These are phyloP conservation scores for Danaus chrysippus DNA, from an alignment of 2,888 invertebrate genomes.

Conservation along the genomic window DNA sequence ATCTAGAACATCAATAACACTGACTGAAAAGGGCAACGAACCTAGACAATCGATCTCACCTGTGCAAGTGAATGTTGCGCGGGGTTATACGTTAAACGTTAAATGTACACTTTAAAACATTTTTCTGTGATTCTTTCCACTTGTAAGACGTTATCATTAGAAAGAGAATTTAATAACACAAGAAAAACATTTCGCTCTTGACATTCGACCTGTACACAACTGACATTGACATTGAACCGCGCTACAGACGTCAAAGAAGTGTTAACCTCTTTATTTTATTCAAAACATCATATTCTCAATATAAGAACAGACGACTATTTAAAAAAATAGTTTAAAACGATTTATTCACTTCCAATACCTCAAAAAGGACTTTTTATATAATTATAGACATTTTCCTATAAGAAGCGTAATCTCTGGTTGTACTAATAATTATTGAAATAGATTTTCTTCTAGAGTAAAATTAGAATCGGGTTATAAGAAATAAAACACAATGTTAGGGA, in stretches of 20 bases:
- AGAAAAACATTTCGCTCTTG: conserved; percentile 17
- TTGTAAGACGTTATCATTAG: background rate
- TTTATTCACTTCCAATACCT: no score
- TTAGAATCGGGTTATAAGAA: conserved; percentile 25
- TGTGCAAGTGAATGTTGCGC: background rate
- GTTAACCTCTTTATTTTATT: background rate
- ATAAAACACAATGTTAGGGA: conserved; percentile 54
- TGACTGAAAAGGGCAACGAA: conserved; percentile 6
- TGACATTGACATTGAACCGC: conserved; percentile 29
- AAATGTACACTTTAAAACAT: background rate
- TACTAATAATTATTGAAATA: no score
- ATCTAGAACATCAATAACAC: conserved; percentile 3
- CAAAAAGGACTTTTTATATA: no score
- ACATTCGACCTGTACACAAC: conserved; percentile 11
- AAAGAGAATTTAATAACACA: no score
- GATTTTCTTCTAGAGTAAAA: background rate
- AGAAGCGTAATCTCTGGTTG: no score
- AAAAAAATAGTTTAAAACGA: no score
- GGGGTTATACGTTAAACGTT: background rate
- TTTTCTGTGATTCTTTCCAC: background rate
- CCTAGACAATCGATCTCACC: conserved; percentile 5
- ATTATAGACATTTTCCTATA: no score
- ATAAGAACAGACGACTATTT: no score
- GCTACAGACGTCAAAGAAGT: conserved; percentile 3
- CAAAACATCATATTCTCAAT: background rate